Evolutionary conservation across 2,888 invertebrate species (phyloP).

Genomic region (Lasioglossum morio): DNA sequence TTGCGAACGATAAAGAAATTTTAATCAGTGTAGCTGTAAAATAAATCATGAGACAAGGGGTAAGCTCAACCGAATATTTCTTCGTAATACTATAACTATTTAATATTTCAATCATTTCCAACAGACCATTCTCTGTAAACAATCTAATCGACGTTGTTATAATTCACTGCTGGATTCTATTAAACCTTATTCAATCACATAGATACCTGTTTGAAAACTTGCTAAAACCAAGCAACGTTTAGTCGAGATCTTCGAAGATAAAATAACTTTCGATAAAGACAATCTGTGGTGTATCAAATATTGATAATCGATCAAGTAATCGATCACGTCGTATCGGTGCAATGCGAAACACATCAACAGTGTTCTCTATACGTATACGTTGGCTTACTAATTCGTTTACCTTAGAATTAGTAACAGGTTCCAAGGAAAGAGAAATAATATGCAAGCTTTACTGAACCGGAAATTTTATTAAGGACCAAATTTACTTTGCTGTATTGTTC

Average conservation of each 20-base stretch:
- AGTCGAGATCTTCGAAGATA: background rate
- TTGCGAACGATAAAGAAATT: background rate
- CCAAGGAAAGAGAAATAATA: slow-evolving; percentile 34
- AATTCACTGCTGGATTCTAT: background rate
- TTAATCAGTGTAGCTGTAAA: background rate
- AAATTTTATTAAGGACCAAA: slow-evolving; percentile 75
- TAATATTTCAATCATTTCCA: background rate
- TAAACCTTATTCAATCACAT: background rate
- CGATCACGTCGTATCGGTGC: background rate
- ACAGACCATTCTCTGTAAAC: background rate
- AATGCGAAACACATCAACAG: background rate
- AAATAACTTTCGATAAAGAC: background rate
- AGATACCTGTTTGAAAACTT: background rate
- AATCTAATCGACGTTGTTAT: background rate
- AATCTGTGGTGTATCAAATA: background rate
- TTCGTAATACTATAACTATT: background rate
- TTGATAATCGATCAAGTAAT: background rate
- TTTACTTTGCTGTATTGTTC: slow-evolving; percentile 63
- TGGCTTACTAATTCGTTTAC: background rate
- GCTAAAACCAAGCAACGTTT: background rate
- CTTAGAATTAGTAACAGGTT: background rate
- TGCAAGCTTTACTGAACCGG: slow-evolving; percentile 67
- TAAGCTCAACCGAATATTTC: background rate
- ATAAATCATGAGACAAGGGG: background rate
- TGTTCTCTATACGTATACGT: background rate